Base-by-base conservation (phyloP, 2,797 vertebrate genomes). In the Anolis apletophallus region DNA sequence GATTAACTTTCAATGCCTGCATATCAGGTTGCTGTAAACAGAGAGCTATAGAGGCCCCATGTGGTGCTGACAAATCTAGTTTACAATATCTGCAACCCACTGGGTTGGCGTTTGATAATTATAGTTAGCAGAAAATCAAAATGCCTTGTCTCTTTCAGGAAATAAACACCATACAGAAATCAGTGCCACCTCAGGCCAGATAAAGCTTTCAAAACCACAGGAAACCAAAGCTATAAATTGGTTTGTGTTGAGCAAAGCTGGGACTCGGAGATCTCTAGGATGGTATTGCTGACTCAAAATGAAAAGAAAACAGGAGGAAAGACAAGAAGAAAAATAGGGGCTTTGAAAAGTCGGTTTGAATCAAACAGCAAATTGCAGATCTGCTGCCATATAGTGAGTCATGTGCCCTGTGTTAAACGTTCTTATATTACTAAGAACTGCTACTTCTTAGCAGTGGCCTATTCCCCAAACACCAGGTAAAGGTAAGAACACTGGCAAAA, bases 221-320 rank as follows among this genome's bases (percentile, higher is more conserved):
- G 71, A 85, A 71, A 2, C n/a, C 16, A 71, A 32, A 80, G 81
- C 76, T 2, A 0, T 10, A 75, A 57, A 17, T 83, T 19, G 73
- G 55, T 71, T 1, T 0, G 72, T 85, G 82, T 26, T 55, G 55
- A 26, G 32, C 21, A 13, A 76, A 59, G 40, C 50, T 71, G 14
- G 29, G 46, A 73, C 32, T 59, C 21, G 8, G 40, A 26, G n/a
- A 6, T 71, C 19, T 68, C 77, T 54, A 80, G 61, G 88, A 85
- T 91, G n/a, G 64, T 81, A 89, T 83, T 79, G 80, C 73, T 85
- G 91, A 81, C 87, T 81, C 64, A 40, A 19, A 88, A 73, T 26
- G 59, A 85, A 46, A 64, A 59, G 29, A 76, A 67, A 59, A 29
- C 3, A 46, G 1, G 29, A 10, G 36, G 40, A 74, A 23, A 17